Conservation (phyloP, 2,113 vertebrate species). For the Ranitomeya variabilis region DNA sequence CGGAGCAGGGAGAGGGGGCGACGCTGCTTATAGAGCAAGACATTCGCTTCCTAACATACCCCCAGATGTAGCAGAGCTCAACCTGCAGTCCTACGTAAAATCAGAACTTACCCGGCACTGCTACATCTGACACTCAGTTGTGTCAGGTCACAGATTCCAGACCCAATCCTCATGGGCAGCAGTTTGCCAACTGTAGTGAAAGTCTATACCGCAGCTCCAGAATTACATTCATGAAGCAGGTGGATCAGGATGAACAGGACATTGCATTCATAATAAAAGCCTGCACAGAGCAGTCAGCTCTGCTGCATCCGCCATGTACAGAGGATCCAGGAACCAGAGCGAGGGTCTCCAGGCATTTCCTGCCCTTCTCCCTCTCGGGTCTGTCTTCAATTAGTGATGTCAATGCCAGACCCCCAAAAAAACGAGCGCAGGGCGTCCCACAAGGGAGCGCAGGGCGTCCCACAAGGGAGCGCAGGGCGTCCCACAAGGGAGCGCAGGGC, state of each 20-base stretch:
- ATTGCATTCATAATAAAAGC: no score
- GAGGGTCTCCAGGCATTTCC: slow-evolving; percentile 34
- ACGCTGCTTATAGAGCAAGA: no score
- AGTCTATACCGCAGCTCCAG: not conserved
- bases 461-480: not conserved
- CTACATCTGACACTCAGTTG: no score
- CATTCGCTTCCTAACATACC: not conserved
- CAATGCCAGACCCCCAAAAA: not conserved
- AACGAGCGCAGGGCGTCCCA: not conserved
- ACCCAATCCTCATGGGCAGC: no score
- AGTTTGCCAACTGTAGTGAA: not conserved
- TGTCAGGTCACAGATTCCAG: no score
- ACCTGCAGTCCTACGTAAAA: not conserved
- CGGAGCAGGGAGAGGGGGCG: no score
- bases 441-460: not conserved
- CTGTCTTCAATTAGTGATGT: slow-evolving; percentile 46
- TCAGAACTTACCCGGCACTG: not conserved
- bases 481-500: not conserved
- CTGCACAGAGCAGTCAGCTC: no score
- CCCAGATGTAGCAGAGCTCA: not conserved
- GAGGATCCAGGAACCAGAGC: not conserved
- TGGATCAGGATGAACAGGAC: no score
- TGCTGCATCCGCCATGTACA: no score
- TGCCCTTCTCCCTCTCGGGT: not conserved
- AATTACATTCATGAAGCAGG: not conserved